A percentile compares a stretch with the other conserved stretches of the same genome.
Evolutionary conservation across 64 coral and sea anemone species (phyloP).

Genomic region (Montipora efflorescens): DNA sequence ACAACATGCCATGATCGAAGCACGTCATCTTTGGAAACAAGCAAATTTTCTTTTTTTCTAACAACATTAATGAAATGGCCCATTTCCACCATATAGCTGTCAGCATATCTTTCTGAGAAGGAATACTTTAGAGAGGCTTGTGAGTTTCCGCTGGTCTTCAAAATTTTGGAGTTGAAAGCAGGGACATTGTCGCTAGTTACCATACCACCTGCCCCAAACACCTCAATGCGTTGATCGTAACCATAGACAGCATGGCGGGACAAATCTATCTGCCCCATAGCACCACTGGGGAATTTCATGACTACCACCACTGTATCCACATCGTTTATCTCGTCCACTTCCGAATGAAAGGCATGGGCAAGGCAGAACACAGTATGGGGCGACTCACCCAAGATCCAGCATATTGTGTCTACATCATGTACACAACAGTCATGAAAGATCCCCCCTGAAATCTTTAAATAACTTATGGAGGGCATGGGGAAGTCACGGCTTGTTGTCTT

Average conservation of each 20-base stretch:
- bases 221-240: conserved; percentile 88
- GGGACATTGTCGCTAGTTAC: conserved; percentile 67
- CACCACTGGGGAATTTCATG: conserved; percentile 93
- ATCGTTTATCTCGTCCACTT: conserved; percentile 67
- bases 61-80: conserved; percentile 88
- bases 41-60: conserved; percentile 52
- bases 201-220: conserved; percentile 91
- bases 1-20: conserved; percentile 65
- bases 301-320: conserved; percentile 84
- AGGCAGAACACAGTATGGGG: conserved; percentile 77
- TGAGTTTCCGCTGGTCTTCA: neutral
- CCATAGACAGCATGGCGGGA: conserved; percentile 82
- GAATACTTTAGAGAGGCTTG: conserved; percentile 33
- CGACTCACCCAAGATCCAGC: conserved; percentile 73
- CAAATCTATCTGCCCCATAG: conserved; percentile 80
- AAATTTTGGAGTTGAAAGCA: conserved; percentile 37
- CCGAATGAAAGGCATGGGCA: conserved; percentile 77
- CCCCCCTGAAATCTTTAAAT: conserved; percentile 78
- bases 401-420: conserved; percentile 86
- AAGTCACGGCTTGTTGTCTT: conserved; percentile 91
- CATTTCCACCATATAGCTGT: conserved; percentile 54
- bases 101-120: conserved; percentile 77
- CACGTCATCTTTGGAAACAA: conserved; percentile 60
- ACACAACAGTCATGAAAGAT: conserved; percentile 90
- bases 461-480: conserved; percentile 61